Conservation (phyloP, 2,113 vertebrate species). For the Geococcyx californianus region DNA sequence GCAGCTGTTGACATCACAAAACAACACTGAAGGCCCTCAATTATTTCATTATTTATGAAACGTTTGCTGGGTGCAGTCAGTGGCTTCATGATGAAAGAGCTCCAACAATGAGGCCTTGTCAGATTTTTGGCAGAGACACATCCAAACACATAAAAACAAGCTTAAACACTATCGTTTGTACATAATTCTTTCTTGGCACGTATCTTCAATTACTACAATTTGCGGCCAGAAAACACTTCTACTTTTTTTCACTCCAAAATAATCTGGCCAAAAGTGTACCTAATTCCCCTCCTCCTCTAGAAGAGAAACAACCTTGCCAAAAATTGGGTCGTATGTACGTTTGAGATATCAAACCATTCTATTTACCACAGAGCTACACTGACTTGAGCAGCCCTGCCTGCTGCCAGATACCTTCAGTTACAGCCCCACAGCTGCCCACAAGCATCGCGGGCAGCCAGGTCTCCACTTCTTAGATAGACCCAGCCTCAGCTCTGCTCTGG, state of each 20-base stretch:
- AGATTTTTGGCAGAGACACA: constrained; percentile 74
- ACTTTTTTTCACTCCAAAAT: constrained; percentile 71
- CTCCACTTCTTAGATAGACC: neutral
- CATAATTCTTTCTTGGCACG: constrained; percentile 77
- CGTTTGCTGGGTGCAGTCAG: constrained; percentile 33
- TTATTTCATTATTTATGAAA: constrained; percentile 72
- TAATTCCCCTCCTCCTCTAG: constrained; percentile 57
- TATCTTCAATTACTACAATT: constrained; percentile 64
- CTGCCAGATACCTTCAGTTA: neutral
- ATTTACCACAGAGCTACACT: constrained; percentile 67
- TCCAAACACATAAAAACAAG: constrained; percentile 78
- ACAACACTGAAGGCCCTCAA: constrained; percentile 27
- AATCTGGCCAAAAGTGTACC: constrained; percentile 69
- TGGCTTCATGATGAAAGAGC: constrained; percentile 59
- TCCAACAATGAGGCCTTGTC: constrained; percentile 69
- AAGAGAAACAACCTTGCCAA: constrained; percentile 73
- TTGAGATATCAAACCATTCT: constrained; percentile 55
- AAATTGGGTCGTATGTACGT: neutral
- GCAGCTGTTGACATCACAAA: constrained; percentile 54
- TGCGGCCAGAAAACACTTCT: constrained; percentile 76
- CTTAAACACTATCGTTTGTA: constrained; percentile 78
- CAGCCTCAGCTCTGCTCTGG: neutral
- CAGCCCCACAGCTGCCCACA: constrained; percentile 49
- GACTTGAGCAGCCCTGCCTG: neutral
- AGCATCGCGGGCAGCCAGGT: neutral